Evolutionary conservation across 2,888 invertebrate genomes (phyloP).

Genomic region (Amphipyra berbera): DNA sequence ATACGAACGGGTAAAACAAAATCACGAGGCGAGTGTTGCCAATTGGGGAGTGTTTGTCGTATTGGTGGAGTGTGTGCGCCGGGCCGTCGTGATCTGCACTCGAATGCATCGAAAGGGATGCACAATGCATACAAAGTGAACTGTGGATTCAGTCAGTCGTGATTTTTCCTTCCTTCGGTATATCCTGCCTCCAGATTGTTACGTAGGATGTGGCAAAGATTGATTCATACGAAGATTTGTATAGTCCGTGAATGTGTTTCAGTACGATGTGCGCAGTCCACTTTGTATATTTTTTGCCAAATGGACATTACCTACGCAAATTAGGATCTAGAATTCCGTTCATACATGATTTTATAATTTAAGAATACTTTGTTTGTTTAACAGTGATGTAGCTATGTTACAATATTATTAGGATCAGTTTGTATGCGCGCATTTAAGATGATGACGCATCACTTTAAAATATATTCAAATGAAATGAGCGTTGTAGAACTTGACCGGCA

Average conservation of each 20-base stretch:
- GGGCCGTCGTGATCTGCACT: conserved; percentile 75
- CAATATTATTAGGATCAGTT: no score
- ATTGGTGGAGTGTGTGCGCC: conserved; percentile 70
- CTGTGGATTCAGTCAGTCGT: conserved; percentile 73
- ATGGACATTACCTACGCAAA: background rate
- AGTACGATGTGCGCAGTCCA: conserved; percentile 21
- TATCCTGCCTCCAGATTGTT: conserved; percentile 68
- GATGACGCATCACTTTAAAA: no score
- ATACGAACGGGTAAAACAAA: conserved; percentile 73
- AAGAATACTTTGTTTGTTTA: background rate
- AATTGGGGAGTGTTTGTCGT: conserved; percentile 83
- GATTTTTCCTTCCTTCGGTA: conserved; percentile 76
- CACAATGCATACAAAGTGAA: conserved; percentile 84
- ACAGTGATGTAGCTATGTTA: background rate
- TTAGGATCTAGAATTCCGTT: background rate
- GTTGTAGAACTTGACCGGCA: conserved; percentile 48
- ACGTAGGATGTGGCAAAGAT: conserved; percentile 70
- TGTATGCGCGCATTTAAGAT: no score
- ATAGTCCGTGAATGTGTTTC: conserved; percentile 57
- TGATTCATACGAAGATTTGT: conserved; percentile 65
- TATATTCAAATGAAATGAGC: no score
- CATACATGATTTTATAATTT: no score
- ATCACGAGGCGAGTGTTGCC: conserved; percentile 72
- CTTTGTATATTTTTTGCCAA: conserved; percentile 5
- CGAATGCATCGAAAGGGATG: conserved; percentile 73